Evolutionary conservation across 2,888 invertebrate species (phyloP), one percentile per base, ranked within the genome.

Genomic region (Tetramorium bicarinatum): DNA sequence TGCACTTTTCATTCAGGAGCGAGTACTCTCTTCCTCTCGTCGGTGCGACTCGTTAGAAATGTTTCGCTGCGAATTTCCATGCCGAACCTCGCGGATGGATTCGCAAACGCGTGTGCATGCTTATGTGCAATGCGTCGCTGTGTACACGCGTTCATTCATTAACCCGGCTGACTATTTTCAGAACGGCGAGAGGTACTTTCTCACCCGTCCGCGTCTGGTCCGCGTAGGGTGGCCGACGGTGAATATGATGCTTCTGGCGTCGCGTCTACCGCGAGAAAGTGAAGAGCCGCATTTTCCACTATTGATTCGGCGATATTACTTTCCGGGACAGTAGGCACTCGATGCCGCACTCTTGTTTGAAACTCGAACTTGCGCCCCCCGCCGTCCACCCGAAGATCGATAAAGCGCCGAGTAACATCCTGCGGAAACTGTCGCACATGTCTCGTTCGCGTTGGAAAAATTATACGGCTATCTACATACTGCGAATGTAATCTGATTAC

Each of bases 231-330:
- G 29, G 25, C 52, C 18, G 38, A 54, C 25, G 38, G 21, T 38
- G 49, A 77, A 77, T 44, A 44, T 21, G 7, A n/a, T 34, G 9
- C 1, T 15, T 61, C 11, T 29, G 25, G 8, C 25, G 7, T 47
- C 3, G 15, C 15, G 44, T 29, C 3, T 29, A 41, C 7, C 52
- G 15, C 52, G 75, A n/a, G 59, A 41, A 29, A 69, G 21, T 49
- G 66, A 67, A 29, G 66, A 47, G 25, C 47, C n/a, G 25, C 25
- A 47, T 34, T 72, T 79, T 64, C 44, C 64, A 21, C 66, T 74
- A 85, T 88, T 66, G 85, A 88, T 88, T 87, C 82, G 71, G 47
- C 79, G 67, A 29, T 71, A 74, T 83, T 82, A 84, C 84, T 83
- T 86, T 69, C 49, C 52, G 56, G n/a, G 54, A 85, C 67, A 66